A percentile compares a stretch with the other conserved stretches of the same genome.
Evolutionary conservation across 2,797 vertebrate genomes (phyloP).

Genomic region (Acrossocheilus fasciatus): DNA sequence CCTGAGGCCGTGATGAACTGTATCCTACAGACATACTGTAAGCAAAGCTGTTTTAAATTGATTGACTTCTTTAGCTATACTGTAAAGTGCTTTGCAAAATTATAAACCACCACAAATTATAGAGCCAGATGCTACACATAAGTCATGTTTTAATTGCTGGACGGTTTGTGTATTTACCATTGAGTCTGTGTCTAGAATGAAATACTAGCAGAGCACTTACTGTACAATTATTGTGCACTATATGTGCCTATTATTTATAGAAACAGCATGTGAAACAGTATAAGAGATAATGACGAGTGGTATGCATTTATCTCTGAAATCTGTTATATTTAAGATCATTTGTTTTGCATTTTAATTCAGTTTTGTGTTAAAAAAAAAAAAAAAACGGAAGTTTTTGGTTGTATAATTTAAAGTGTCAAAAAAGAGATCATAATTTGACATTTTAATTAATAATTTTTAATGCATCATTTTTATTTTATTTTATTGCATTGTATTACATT

Average conservation of each 20-base stretch:
- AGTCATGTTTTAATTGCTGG: constrained; percentile 3
- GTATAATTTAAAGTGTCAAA: too few species aligned
- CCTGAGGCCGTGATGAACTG: not conserved
- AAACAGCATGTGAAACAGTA: not conserved
- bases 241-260: not conserved
- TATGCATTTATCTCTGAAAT: not conserved
- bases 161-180: not conserved
- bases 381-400: too few species aligned
- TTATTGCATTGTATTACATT: not conserved
- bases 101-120: not conserved
- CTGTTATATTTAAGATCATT: not conserved
- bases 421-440: not conserved
- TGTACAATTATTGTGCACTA: not conserved
- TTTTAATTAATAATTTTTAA: not conserved
- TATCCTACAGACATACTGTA: not conserved
- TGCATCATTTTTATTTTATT: not conserved
- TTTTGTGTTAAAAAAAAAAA: too few species aligned
- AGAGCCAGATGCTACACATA: not conserved
- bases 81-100: not conserved
- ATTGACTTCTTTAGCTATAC: not conserved
- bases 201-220: not conserved
- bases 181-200: not conserved
- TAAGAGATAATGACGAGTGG: not conserved
- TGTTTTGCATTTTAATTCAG: not conserved
- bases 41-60: not conserved